A percentile compares a stretch with the other conserved stretches of the same genome.
These are phyloP conservation scores for Monarcha castaneiventris DNA, from an alignment of 2,113 vertebrate species.

Conservation along the genomic window DNA sequence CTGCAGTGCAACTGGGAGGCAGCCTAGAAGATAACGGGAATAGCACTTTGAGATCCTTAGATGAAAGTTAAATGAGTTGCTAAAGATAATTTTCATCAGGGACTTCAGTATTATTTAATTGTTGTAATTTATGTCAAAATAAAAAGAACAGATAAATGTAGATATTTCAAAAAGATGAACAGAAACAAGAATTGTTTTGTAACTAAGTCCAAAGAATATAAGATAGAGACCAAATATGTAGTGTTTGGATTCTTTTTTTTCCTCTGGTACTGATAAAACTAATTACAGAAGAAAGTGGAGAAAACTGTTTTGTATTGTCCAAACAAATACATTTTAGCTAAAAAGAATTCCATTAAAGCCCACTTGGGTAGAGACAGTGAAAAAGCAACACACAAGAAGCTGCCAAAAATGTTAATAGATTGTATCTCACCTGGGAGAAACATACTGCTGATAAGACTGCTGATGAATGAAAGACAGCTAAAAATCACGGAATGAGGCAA, in stretches of 20 bases:
- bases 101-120: not conserved
- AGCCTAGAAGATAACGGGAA: constrained; percentile 9
- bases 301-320: not conserved
- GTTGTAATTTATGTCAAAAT: not conserved
- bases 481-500: not conserved
- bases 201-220: not conserved
- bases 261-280: constrained; percentile 9
- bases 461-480: not conserved
- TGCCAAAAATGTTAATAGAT: constrained; percentile 44
- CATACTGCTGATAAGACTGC: not conserved
- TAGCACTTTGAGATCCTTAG: not conserved
- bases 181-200: not conserved
- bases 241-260: not conserved
- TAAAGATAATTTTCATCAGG: constrained; percentile 13
- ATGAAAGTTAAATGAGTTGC: constrained; percentile 12
- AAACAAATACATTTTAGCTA: not conserved
- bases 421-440: constrained; percentile 14
- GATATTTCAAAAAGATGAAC: not conserved
- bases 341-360: constrained; percentile 4
- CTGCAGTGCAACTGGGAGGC: not conserved
- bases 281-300: not conserved
- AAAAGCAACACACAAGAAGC: not conserved
- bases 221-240: not conserved
- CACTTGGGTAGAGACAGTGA: not conserved
- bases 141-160: not conserved